Evolutionary conservation across 2,797 vertebrate species (phyloP).

Genomic region (Hipposideros larvatus): DNA sequence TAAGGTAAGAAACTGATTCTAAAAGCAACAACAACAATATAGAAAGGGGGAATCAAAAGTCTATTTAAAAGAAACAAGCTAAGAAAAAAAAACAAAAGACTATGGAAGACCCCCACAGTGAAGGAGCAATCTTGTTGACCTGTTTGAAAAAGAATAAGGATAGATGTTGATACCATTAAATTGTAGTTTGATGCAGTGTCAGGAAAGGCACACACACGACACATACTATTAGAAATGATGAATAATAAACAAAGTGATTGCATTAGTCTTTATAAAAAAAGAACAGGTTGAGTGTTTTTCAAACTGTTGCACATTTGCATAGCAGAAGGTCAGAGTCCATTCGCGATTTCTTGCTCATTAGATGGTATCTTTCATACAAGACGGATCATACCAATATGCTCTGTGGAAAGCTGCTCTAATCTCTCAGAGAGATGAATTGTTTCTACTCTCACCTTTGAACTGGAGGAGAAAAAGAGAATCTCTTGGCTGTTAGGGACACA

Average conservation of each 20-base stretch:
- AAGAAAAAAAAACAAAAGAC: background rate
- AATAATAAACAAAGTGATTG: background rate
- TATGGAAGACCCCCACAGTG: background rate
- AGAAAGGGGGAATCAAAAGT: background rate
- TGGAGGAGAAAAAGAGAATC: background rate
- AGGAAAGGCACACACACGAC: background rate
- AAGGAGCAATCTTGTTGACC: background rate
- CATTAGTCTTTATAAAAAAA: background rate
- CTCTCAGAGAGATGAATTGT: background rate
- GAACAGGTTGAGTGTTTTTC: background rate
- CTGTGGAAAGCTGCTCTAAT: background rate
- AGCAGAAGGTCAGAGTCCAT: background rate
- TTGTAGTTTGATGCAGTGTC: background rate
- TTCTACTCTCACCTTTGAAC: background rate
- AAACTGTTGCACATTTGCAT: background rate
- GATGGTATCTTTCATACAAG: background rate
- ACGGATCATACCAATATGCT: background rate
- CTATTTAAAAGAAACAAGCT: background rate
- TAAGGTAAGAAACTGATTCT: background rate
- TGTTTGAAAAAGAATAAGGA: background rate
- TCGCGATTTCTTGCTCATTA: background rate
- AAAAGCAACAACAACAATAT: background rate
- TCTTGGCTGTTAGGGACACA: background rate
- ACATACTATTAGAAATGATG: background rate
- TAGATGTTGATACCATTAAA: background rate